Conservation (phyloP, 2,797 vertebrate species). For the Pipistrellus pipistrellus region DNA sequence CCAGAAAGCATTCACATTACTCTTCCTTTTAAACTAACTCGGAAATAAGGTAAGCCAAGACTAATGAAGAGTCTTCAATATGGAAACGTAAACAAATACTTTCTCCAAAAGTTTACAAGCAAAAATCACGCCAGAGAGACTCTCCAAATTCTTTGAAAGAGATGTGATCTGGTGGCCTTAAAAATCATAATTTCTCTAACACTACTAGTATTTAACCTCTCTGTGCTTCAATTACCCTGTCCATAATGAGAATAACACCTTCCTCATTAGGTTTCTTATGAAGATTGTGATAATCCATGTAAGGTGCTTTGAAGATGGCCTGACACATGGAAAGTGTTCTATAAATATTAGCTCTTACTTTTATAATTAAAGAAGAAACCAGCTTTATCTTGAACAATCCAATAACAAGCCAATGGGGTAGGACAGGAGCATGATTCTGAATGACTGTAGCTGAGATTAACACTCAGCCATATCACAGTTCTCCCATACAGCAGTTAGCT, state of each 20-base stretch:
- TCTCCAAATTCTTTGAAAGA: neutral
- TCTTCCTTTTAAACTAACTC: constrained; percentile 15
- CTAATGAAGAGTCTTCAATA: neutral
- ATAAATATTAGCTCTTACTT: neutral
- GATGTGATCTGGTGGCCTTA: neutral
- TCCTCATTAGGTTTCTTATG: neutral
- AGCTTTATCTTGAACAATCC: neutral
- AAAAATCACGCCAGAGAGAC: neutral
- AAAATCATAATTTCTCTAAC: neutral
- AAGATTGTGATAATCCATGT: neutral
- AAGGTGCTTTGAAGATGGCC: neutral
- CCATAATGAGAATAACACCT: neutral
- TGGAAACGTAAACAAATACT: neutral
- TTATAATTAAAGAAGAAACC: neutral
- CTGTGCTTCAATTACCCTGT: neutral
- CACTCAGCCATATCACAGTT: neutral
- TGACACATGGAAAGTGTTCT: neutral
- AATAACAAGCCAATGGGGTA: neutral
- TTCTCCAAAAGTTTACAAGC: constrained; percentile 9
- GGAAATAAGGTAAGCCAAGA: neutral
- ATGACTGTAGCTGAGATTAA: neutral
- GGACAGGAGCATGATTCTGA: neutral
- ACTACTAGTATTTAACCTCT: neutral
- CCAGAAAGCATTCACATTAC: neutral
- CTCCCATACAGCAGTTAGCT: neutral